Percentiles rank a stretch among this genome's conserved stretches.
Conservation (phyloP, 2,888 invertebrate species). For the Eristalis pertinax region DNA sequence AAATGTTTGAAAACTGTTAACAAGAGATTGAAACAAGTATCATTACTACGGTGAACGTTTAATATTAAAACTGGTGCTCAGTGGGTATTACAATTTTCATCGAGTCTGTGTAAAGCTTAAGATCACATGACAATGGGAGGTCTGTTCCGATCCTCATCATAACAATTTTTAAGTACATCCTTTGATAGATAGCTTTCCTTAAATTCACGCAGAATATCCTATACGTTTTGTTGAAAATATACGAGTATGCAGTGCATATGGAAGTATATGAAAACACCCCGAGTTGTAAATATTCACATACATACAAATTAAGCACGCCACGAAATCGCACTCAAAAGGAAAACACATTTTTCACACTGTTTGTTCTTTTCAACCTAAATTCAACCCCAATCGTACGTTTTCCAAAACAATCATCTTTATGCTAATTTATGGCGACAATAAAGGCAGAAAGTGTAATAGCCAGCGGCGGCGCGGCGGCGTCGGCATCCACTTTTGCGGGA, state of each 20-base stretch:
- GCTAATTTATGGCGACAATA: conserved; percentile 46
- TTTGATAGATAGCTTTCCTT: neutral
- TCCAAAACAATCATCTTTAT: conserved; percentile 26
- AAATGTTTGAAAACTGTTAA: too few relatives aligned
- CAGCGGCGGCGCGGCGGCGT: conserved; percentile 6
- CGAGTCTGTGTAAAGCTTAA: too few relatives aligned
- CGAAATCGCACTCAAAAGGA: neutral
- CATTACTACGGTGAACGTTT: too few relatives aligned
- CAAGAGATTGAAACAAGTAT: too few relatives aligned
- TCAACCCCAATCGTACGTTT: neutral
- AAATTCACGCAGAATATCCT: neutral
- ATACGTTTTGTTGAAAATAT: neutral
- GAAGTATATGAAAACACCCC: neutral
- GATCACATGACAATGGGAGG: too few relatives aligned
- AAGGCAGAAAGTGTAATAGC: conserved; percentile 23
- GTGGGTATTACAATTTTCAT: too few relatives aligned
- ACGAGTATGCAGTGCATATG: neutral
- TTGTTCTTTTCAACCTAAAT: neutral
- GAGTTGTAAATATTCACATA: neutral
- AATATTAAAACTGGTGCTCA: too few relatives aligned
- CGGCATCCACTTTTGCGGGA: neutral
- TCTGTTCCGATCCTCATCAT: too few relatives aligned
- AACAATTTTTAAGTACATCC: neutral
- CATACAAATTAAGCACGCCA: neutral
- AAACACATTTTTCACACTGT: conserved; percentile 3